These are phyloP conservation scores for Aphis craccivora DNA, from an alignment of 1,140 invertebrate species.

Conservation along the genomic window DNA sequence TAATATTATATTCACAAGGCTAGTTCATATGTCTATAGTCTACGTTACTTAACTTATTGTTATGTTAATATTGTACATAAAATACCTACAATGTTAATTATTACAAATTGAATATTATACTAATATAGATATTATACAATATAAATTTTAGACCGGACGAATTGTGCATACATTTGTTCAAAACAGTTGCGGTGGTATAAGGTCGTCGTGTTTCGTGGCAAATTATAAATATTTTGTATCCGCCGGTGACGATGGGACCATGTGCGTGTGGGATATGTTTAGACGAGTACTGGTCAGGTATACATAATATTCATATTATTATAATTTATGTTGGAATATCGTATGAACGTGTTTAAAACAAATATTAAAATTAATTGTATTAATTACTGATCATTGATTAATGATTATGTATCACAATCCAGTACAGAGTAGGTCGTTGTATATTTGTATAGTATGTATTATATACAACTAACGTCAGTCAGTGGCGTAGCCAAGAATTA, in stretches of 20 bases:
- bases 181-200: conserved; percentile 66
- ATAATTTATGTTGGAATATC: no score
- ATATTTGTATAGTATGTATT: not conserved
- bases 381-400: no score
- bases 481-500: no score
- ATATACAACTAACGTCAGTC: no score
- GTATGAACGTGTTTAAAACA: not conserved
- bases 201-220: conserved; percentile 70
- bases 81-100: not conserved
- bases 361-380: not conserved
- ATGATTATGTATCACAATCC: not conserved
- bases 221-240: conserved; percentile 73
- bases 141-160: conserved; percentile 65
- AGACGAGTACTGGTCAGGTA: conserved; percentile 71
- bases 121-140: not conserved
- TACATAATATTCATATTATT: not conserved
- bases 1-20: not conserved
- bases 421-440: not conserved
- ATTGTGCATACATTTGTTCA: conserved; percentile 67
- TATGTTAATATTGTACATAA: not conserved
- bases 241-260: conserved; percentile 77
- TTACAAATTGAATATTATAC: not conserved
- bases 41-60: not conserved
- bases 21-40: not conserved
- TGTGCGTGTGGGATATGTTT: conserved; percentile 78